Base-by-base conservation (phyloP, 2,888 invertebrate genomes). In the Argyra leucocephala region DNA sequence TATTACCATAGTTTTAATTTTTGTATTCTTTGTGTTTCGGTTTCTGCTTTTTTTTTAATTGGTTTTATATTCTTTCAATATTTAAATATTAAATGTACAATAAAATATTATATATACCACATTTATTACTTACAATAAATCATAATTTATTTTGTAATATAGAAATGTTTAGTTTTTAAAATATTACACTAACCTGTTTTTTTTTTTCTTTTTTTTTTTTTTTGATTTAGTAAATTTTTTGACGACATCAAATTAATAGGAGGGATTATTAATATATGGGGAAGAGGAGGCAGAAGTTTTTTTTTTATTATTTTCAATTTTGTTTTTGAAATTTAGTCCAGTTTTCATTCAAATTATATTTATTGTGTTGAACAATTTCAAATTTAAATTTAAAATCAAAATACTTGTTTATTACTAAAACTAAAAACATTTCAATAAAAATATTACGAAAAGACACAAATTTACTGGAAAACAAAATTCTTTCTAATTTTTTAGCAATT, bases 141-240 rank as follows among this genome's bases (percentile, higher is more conserved):
- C 48, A 48, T 48, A 48, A 5, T 48, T 48, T 48, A 5, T 48
- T 31, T 31, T 31, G 31, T 12, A 31, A 12, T 31, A 10, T 31
- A 31, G 31, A 48, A 48, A 15, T 18, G 5, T 48, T 48, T 48
- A 48, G 12, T 48, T 48, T 48, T 18, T 9, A 18, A 48, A 48
- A 48, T 48, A 48, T 48, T 48, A 48, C 48, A 48, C 48, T 48
- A 48, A 48, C 48, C 48, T 48, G 12, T 48, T 48, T 48, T 37
- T 12, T 3, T 18, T 48, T 18, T 48, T 31, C 31, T 7, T n/a
- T n/a, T n/a, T n/a, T n/a, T n/a, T n/a, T n/a, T n/a, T n/a, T n/a
- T n/a, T n/a, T n/a, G n/a, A n/a, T n/a, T n/a, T n/a, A n/a, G n/a
- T n/a, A 48, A 9, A 18, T 12, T 12, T 15, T 15, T 48, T 48